Evolutionary conservation across 2,113 vertebrate genomes (phyloP).

Genomic region (Sphaerodactylus townsendi): DNA sequence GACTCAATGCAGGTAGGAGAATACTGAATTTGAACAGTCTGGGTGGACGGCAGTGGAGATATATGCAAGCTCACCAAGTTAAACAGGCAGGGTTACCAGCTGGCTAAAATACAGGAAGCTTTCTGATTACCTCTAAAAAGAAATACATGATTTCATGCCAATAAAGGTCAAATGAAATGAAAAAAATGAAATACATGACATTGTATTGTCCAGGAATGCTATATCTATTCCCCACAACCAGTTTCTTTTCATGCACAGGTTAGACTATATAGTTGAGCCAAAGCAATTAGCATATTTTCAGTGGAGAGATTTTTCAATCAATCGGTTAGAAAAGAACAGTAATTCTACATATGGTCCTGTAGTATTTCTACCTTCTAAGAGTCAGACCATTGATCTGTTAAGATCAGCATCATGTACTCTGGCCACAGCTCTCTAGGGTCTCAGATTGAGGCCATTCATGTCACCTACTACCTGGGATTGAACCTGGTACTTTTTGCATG

Average conservation of each 20-base stretch:
- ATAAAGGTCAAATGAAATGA: too few species aligned
- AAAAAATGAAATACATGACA: not conserved
- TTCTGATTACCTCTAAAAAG: not conserved
- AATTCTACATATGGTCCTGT: too few species aligned
- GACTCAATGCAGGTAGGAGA: not conserved
- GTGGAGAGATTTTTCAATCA: not conserved
- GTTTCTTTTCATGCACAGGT: not conserved
- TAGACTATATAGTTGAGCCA: too few species aligned
- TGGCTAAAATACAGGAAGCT: not conserved
- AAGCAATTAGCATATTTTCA: not conserved
- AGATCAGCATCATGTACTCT: too few species aligned
- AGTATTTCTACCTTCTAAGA: too few species aligned
- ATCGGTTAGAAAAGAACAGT: too few species aligned
- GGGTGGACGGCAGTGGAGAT: not conserved
- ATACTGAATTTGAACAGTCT: not conserved
- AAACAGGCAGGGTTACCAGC: not conserved
- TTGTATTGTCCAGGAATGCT: not conserved
- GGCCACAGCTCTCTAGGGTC: too few species aligned
- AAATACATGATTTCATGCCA: too few species aligned
- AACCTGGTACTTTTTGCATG: too few species aligned
- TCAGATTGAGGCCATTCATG: too few species aligned
- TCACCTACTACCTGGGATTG: too few species aligned
- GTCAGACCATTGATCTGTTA: too few species aligned
- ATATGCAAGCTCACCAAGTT: not conserved
- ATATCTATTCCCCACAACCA: not conserved